These are phyloP conservation scores for Chlamydotis undulata DNA, from an alignment of 2,113 vertebrate species.

Conservation along the genomic window DNA sequence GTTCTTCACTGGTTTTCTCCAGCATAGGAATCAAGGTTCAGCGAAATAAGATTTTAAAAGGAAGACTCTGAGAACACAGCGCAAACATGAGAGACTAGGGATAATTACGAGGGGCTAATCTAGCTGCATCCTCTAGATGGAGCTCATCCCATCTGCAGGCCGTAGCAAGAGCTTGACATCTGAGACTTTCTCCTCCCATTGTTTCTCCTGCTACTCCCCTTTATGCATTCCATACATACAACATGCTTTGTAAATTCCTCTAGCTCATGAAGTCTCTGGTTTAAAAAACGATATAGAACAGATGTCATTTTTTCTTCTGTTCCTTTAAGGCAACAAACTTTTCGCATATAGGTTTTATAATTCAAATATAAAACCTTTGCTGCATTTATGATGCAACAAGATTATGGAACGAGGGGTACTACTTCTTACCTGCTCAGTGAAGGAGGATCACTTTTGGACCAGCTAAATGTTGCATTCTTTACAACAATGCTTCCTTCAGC, in stretches of 20 bases:
- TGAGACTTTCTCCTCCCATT: not conserved
- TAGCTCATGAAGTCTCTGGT: not conserved
- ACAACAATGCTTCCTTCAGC: conserved; percentile 81
- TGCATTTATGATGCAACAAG: not conserved
- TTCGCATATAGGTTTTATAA: not conserved
- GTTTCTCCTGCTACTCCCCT: not conserved
- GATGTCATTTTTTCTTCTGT: not conserved
- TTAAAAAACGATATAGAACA: not conserved
- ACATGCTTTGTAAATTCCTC: not conserved
- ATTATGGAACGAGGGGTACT: not conserved
- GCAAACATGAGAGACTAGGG: not conserved
- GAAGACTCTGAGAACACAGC: not conserved
- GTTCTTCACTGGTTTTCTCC: not conserved
- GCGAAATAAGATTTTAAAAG: not conserved
- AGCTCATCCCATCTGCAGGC: not conserved
- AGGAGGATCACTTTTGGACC: conserved; percentile 84
- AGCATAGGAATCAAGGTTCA: not conserved
- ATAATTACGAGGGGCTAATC: not conserved
- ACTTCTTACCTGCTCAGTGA: conserved; percentile 82
- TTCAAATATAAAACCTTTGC: not conserved
- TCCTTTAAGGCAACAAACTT: not conserved
- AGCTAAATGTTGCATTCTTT: conserved; percentile 87
- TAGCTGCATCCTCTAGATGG: conserved; percentile 8
- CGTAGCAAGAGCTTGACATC: not conserved
- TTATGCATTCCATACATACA: not conserved